These are phyloP conservation scores for Camarhynchus parvulus DNA, from an alignment of 2,113 vertebrate species.

Conservation along the genomic window DNA sequence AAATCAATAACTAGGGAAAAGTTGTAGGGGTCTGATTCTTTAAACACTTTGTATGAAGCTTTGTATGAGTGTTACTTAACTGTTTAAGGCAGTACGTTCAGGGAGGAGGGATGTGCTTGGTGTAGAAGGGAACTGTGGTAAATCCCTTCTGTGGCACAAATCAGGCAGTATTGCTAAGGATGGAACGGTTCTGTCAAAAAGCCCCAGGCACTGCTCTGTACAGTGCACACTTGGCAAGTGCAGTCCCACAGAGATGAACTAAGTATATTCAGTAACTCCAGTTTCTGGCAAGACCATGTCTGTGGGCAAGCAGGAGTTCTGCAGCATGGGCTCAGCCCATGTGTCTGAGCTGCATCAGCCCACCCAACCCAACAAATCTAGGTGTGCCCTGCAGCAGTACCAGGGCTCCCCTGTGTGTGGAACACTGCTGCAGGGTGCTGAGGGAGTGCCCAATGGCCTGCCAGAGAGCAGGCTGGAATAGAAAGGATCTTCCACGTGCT, in stretches of 20 bases:
- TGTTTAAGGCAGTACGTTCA: background rate
- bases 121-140: background rate
- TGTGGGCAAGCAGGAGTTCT: accelerated
- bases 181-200: no score
- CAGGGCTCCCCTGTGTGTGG: accelerated
- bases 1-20: background rate
- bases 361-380: no score
- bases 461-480: background rate
- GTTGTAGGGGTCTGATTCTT: background rate
- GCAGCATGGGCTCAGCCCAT: background rate
- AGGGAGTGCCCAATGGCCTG: background rate
- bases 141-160: background rate
- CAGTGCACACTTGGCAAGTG: background rate
- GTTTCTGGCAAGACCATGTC: background rate
- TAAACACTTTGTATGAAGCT: background rate
- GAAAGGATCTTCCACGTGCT: background rate
- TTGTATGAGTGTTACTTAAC: background rate
- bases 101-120: background rate
- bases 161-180: background rate
- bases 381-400: background rate
- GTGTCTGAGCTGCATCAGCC: background rate
- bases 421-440: accelerated
- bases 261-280: background rate
- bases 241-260: background rate
- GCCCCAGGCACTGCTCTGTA: background rate